Conservation (phyloP, 1,140 invertebrate genomes). For the Drosophila rufa region DNA sequence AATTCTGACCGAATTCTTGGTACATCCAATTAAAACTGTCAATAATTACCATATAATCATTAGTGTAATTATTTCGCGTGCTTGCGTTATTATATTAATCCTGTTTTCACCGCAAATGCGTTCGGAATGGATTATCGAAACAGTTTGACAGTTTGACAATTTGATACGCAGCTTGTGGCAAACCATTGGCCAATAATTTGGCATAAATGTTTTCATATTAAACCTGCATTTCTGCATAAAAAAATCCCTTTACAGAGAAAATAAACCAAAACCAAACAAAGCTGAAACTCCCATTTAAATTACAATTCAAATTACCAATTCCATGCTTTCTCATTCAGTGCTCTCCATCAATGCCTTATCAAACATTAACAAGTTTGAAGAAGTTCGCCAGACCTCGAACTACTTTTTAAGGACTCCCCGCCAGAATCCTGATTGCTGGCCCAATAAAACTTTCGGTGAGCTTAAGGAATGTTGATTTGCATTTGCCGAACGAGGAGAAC, state of each 20-base stretch:
- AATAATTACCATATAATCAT: conserved; percentile 10
- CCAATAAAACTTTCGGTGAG: conserved; percentile 43
- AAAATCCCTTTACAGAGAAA: not conserved
- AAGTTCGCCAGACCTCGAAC: conserved; percentile 32
- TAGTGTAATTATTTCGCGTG: not conserved
- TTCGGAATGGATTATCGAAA: conserved; percentile 10
- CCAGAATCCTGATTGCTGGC: conserved; percentile 24
- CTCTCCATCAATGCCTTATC: conserved; percentile 39
- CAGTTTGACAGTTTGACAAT: conserved; percentile 35
- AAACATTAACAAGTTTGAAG: conserved; percentile 61
- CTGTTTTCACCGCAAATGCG: conserved; percentile 19
- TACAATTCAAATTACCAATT: conserved; percentile 22
- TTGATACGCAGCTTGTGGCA: conserved; percentile 11
- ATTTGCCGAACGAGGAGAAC: conserved; percentile 53
- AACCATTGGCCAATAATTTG: not conserved
- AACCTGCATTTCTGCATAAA: not conserved
- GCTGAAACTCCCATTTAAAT: conserved; percentile 3
- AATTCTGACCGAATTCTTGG: conserved; percentile 1
- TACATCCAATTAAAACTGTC: conserved; percentile 18
- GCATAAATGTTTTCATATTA: conserved; percentile 19
- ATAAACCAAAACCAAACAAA: not conserved
- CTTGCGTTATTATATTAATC: conserved; percentile 1
- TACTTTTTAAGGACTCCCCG: conserved; percentile 10
- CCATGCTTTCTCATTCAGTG: not conserved
- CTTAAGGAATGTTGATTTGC: conserved; percentile 59